Conservation (phyloP, 2,888 invertebrate species). For the Cosmia pyralina region DNA sequence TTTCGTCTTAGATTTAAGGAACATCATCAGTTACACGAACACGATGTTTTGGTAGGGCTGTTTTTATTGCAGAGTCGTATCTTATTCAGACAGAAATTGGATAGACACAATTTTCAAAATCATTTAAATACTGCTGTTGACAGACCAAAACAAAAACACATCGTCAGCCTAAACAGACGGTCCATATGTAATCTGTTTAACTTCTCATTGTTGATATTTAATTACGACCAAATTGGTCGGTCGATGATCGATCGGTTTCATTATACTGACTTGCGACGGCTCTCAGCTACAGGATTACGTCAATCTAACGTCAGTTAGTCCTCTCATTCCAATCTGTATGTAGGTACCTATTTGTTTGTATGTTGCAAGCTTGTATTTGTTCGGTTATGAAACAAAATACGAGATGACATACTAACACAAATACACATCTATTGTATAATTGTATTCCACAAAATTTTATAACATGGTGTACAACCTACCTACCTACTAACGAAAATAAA, state of each 20-base stretch:
- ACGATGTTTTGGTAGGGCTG: background rate
- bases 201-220: constrained; percentile 25
- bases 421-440: background rate
- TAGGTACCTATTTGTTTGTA: background rate
- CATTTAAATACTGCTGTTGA: background rate
- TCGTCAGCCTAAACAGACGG: background rate
- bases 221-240: constrained; percentile 19
- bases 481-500: background rate
- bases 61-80: background rate
- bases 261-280: constrained; percentile 20
- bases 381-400: background rate
- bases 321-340: constrained; percentile 13
- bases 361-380: background rate
- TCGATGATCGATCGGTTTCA: constrained; percentile 40
- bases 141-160: background rate
- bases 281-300: constrained; percentile 27
- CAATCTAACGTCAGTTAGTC: constrained; percentile 38
- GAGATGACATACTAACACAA: background rate
- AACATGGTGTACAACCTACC: background rate
- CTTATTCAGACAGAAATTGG: background rate
- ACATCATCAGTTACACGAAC: background rate
- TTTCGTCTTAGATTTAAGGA: constrained; percentile 5
- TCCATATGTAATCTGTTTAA: constrained; percentile 4
- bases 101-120: background rate
- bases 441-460: background rate